Conservation (phyloP, 2,113 vertebrate species). For the Solea solea region DNA sequence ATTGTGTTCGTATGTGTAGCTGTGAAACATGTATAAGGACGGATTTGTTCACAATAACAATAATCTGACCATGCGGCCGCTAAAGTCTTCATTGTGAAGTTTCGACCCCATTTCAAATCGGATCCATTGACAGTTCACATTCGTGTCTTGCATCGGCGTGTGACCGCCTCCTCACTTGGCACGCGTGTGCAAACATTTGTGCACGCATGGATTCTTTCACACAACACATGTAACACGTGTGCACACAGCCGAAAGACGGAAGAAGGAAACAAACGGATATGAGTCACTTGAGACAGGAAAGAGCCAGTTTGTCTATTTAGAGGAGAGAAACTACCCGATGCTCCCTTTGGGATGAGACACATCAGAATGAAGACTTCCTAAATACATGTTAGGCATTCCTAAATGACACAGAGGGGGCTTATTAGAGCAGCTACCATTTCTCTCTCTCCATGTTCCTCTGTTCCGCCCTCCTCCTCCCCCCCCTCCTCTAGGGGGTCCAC, state of each 20-base stretch:
- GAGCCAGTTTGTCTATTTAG: slow-evolving; percentile 56
- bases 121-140: slow-evolving; percentile 31
- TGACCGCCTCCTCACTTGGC: too few relatives aligned
- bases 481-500: slow-evolving; percentile 42
- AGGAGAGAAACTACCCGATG: slow-evolving; percentile 42
- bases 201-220: too few relatives aligned
- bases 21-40: slow-evolving; percentile 31
- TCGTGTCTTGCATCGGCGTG: not conserved
- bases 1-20: slow-evolving; percentile 27
- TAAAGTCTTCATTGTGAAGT: too few relatives aligned
- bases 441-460: slow-evolving; percentile 6
- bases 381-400: slow-evolving; percentile 47
- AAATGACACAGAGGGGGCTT: slow-evolving; percentile 32
- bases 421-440: slow-evolving; percentile 31
- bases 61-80: not conserved
- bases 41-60: slow-evolving; percentile 54
- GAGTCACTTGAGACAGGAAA: not conserved
- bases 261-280: too few relatives aligned
- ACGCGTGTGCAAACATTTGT: too few relatives aligned
- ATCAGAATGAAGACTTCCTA: slow-evolving; percentile 41
- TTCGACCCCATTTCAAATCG: not conserved
- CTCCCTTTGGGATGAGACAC: slow-evolving; percentile 37
- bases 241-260: not conserved
- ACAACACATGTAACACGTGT: too few relatives aligned
- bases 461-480: not conserved